Evolutionary conservation across 2,113 vertebrate species (phyloP).

Genomic region (Chloropsis cyanopogon): DNA sequence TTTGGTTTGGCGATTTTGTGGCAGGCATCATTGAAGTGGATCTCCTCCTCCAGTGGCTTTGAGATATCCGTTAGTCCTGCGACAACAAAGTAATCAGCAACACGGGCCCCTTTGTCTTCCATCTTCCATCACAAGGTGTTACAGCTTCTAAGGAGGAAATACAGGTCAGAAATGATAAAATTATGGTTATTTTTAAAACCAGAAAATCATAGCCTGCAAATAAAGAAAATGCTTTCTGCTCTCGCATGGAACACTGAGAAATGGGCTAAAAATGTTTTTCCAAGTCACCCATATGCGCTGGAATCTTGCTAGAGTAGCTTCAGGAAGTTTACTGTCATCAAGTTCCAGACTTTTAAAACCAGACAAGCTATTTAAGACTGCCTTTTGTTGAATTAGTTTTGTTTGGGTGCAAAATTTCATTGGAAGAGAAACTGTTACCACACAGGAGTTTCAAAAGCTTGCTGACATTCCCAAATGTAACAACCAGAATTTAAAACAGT

Average conservation of each 20-base stretch:
- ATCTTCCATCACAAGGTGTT: constrained; percentile 87
- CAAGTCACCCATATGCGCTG: not conserved
- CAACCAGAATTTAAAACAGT: not conserved
- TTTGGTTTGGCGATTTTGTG: constrained; percentile 87
- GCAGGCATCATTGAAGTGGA: constrained; percentile 89
- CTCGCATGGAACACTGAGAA: not conserved
- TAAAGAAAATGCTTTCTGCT: not conserved
- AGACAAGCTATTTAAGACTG: not conserved
- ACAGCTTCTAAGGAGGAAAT: constrained; percentile 52
- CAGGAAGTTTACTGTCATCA: constrained; percentile 7
- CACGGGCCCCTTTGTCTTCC: constrained; percentile 97
- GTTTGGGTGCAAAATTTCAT: not conserved
- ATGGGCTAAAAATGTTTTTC: not conserved
- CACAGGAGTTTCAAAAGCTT: not conserved
- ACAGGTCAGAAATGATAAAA: not conserved
- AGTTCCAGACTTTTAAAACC: not conserved
- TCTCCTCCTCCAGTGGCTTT: constrained; percentile 93
- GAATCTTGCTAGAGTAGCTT: not conserved
- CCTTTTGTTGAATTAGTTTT: not conserved
- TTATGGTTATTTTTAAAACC: not conserved
- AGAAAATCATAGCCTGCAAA: not conserved
- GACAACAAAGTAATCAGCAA: constrained; percentile 98
- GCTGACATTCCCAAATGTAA: not conserved
- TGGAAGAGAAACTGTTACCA: not conserved
- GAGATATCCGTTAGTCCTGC: constrained; percentile 91